Percentiles rank a stretch among this genome's conserved stretches.
phyloP scores from a whole-genome alignment of 2,797 vertebrate genomes.

The Pogoniulus pusillus region DNA sequence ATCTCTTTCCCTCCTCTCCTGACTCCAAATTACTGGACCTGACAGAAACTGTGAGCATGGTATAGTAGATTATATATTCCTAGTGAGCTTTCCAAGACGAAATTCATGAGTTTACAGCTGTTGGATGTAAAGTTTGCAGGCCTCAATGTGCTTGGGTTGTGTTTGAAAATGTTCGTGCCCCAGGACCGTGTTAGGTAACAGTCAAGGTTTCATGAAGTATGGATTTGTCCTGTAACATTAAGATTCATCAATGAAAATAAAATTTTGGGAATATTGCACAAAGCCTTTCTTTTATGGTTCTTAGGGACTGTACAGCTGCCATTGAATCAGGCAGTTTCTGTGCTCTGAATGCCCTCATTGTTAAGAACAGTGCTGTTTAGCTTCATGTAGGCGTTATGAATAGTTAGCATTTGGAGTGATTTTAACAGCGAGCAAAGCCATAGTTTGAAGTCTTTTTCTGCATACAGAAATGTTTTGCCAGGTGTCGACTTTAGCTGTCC shows the following conservation, averaged over 20 bases:
- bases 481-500: conserved; percentile 26
- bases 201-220: neutral
- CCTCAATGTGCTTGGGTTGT: neutral
- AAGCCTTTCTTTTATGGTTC: conserved; percentile 37
- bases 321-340: conserved; percentile 58
- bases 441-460: conserved; percentile 31
- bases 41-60: conserved; percentile 24
- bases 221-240: conserved; percentile 14
- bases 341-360: conserved; percentile 48
- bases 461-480: conserved; percentile 38
- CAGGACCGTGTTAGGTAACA: neutral
- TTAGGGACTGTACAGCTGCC: conserved; percentile 40
- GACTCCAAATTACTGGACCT: conserved; percentile 16
- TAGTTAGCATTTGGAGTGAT: conserved; percentile 51
- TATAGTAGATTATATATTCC: neutral
- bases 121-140: conserved; percentile 10
- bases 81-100: conserved; percentile 31
- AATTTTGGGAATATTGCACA: conserved; percentile 46
- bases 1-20: conserved; percentile 31
- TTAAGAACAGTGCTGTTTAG: conserved; percentile 41
- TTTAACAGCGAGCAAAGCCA: conserved; percentile 17
- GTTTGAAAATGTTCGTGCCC: neutral
- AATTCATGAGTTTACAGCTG: conserved; percentile 9
- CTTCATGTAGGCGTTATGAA: conserved; percentile 54
- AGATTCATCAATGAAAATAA: conserved; percentile 51